Evolutionary conservation across 2,888 invertebrate species (phyloP), one percentile per base, ranked within the genome.

Genomic region (Pemphredon lugubris): DNA sequence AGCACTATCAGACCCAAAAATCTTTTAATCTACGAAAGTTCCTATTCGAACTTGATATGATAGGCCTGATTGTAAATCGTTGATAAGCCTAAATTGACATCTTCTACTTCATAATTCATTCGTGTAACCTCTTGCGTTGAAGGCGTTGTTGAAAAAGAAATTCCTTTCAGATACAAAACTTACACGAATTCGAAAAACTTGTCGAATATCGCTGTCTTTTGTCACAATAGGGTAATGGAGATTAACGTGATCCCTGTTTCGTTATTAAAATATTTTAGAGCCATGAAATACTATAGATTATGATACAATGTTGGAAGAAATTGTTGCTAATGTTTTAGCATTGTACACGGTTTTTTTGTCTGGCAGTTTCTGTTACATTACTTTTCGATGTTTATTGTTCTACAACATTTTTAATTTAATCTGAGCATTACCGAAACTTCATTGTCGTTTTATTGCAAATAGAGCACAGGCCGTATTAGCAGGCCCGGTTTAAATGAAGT

Each of bases 1-100:
- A 72, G 42, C 40, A 26, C 65, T 63, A 55, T 72, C 50, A 73
- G 54, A 73, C 55, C 61, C 45, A 45, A 50, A 44, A 48, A 48
- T 55, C 18, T 63, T n/a, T 72, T 59, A 57, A 5, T 63, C n/a
- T 68, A 53, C 39, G 39, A 37, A 74, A 58, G 37, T 58, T 55
- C 40, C 42, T 66, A 20, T 21, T 59, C n/a, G 26, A 48, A 44
- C 45, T 65, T 75, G 75, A 73, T 75, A 75, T 75, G 75, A 73
- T 61, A 61, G 73, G 70, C 58, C 55, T 61, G 55, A 74, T 63
- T 70, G 57, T 58, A 48, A 69, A 51, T 11, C 53, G 20, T 42
- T 51, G 32, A 13, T 26, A 69, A 16, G 45, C 26, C 44, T 58
- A 65, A 34, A 34, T 59, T 21, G 40, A 72, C 47, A 20, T 44